Base-by-base conservation (phyloP, 2,113 vertebrate species). In the Salvelinus sp. region DNA sequence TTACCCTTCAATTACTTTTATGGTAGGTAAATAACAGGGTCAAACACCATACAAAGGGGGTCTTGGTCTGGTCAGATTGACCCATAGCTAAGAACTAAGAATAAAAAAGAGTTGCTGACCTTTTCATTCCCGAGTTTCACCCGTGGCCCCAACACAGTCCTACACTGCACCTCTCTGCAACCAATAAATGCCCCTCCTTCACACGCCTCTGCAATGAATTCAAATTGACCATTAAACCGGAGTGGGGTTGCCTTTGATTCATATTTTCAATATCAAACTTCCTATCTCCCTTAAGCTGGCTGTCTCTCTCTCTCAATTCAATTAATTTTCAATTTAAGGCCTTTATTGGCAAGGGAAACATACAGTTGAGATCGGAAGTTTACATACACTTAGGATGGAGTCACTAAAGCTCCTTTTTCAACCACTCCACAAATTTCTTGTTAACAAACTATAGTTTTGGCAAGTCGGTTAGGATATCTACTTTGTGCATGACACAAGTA, bases 171-270 rank as follows among this genome's bases (percentile, higher is more conserved):
- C 47, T 50, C 76, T 47, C 58, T 82, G 70, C 85, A 87, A 89
- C 91, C 87, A 88, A 80, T 92, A 91, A 86, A 72, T 73, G 70
- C 87, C 74, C 73, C 62, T 74, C 75, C 87, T 82, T 92, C 87
- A 89, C 79, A 63, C 50, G 54, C 85, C 85, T 92, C 91, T 87
- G 80, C 93, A 93, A 94, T 95, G 97, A 95, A 96, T 95, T 95
- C 93, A 44, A 94, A 96, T 91, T 95, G 94, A 95, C 93, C 94
- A 96, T 96, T 96, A 96, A 44, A 94, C 91, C 91, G 93, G 84
- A 9, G 76, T 93, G 89, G 91, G 79, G 30, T 58, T 16, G 66
- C 70, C 90, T 93, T 92, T 97, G 95, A 96, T 96, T 94, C 94
- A 96, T 96, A 95, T 94, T 95, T 95, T 94, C 93, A 96, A 95